Evolutionary conservation across 2,888 invertebrate genomes (phyloP), one percentile per base, ranked within the genome.

Genomic region (Cryptus armator): DNA sequence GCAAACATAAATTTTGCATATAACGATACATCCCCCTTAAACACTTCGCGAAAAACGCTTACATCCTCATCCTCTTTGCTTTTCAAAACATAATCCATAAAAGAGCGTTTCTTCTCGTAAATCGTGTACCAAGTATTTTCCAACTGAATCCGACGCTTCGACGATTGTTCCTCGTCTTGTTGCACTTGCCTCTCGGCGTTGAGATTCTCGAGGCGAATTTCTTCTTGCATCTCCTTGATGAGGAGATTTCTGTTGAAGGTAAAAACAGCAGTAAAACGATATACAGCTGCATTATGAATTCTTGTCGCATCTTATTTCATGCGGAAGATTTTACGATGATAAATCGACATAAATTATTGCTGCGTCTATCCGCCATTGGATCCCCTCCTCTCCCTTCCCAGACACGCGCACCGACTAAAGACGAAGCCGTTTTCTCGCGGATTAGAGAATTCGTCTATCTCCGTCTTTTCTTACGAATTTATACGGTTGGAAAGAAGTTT

Each of bases 211-310:
- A 83, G 29, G 4, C 88, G 89, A 66, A 93, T 92, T 67, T 92
- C 91, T 19, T 92, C 90, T 10, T 90, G 89, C 86, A 93, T 87
- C 29, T 92, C 90, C 78, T 90, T 87, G 32, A 92, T 89, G 83
- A 92, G 85, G 7, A 87, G 89, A 64, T 90, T 80, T 79, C 92
- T 93, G 16, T n/a, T 74, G 37, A 32, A 14, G 7, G 3, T 12
- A 24, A 56, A 24, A 37, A 37, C 37, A 9, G 37, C 7, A 37
- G 37, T 37, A 37, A 37, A 37, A 37, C 37, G 5, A 5, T 3
- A 37, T 37, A 37, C 37, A 7, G 5, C 37, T 37, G 37, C 37
- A 37, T 37, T 37, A 37, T 9, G 37, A 37, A 37, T 37, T 37
- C 37, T 9, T 0, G 37, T 9, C 48, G 48, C 48, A 48, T 14